phyloP scores from a whole-genome alignment of 2,888 invertebrate species.

The Anthoptus insignis region DNA sequence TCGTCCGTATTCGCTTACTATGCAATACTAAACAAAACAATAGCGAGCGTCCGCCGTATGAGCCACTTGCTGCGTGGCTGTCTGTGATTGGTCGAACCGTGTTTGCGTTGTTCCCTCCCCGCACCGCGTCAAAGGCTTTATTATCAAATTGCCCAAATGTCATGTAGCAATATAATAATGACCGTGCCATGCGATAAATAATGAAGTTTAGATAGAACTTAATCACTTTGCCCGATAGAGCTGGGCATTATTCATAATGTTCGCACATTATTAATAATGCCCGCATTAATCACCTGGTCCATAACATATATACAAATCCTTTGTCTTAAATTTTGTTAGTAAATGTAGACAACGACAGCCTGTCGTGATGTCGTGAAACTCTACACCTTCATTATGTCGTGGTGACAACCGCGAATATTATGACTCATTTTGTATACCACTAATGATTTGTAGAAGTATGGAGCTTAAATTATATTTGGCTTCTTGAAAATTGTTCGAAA shows the following conservation, averaged over 20 bases:
- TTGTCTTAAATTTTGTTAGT: conserved; percentile 33
- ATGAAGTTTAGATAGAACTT: conserved; percentile 12
- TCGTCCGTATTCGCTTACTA: too few species aligned
- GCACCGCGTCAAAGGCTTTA: neutral
- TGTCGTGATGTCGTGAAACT: conserved; percentile 34
- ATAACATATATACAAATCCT: conserved; percentile 29
- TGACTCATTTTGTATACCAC: conserved; percentile 10
- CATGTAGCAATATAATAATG: neutral
- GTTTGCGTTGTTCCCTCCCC: too few species aligned
- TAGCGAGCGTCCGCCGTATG: too few species aligned
- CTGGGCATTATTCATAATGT: conserved; percentile 26
- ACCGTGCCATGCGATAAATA: neutral
- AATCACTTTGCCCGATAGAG: conserved; percentile 20
- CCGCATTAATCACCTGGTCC: conserved; percentile 13
- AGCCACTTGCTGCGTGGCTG: too few species aligned
- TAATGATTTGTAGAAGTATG: neutral
- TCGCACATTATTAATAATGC: conserved; percentile 22
- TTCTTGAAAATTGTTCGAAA: too few species aligned
- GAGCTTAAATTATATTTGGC: neutral
- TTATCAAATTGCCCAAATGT: too few species aligned
- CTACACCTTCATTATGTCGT: conserved; percentile 26
- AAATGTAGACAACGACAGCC: conserved; percentile 25
- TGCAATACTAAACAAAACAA: too few species aligned
- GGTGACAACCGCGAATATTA: conserved; percentile 22
- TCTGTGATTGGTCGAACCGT: too few species aligned